These are phyloP conservation scores for Eurytoma californica DNA, from an alignment of 2,888 invertebrate species.

Conservation along the genomic window DNA sequence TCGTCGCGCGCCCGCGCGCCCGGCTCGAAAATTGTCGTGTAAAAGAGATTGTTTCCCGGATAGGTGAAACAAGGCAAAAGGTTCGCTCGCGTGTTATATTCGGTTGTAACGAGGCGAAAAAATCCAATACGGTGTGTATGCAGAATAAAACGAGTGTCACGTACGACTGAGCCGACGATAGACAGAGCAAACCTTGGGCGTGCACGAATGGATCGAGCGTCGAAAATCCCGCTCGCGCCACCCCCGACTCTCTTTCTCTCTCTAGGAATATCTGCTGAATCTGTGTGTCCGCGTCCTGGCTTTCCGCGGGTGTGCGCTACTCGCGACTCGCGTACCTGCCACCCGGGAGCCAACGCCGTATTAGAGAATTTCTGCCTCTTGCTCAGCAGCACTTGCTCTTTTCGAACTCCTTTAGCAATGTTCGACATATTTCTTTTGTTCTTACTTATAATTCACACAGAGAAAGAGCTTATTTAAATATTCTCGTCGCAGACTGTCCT, in stretches of 20 bases:
- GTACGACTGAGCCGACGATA: neutral
- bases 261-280: neutral
- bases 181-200: conserved; percentile 1
- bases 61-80: neutral
- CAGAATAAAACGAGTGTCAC: conserved; percentile 17
- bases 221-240: neutral
- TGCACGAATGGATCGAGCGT: neutral
- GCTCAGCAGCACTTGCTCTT: too few relatives aligned
- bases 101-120: conserved; percentile 38
- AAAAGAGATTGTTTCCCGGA: conserved; percentile 36
- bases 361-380: too few relatives aligned
- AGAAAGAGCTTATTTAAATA: too few relatives aligned
- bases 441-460: too few relatives aligned
- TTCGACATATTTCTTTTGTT: too few relatives aligned
- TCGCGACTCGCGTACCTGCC: neutral
- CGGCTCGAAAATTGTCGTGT: conserved; percentile 16
- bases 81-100: conserved; percentile 26
- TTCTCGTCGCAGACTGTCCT: too few relatives aligned
- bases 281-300: neutral
- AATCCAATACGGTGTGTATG: conserved; percentile 16
- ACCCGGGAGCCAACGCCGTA: neutral
- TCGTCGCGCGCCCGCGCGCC: neutral
- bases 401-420: too few relatives aligned
- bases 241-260: too few relatives aligned
- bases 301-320: neutral